These are phyloP conservation scores for Sebastes wilsoni DNA, from an alignment of 2,797 vertebrate genomes.

Conservation along the genomic window DNA sequence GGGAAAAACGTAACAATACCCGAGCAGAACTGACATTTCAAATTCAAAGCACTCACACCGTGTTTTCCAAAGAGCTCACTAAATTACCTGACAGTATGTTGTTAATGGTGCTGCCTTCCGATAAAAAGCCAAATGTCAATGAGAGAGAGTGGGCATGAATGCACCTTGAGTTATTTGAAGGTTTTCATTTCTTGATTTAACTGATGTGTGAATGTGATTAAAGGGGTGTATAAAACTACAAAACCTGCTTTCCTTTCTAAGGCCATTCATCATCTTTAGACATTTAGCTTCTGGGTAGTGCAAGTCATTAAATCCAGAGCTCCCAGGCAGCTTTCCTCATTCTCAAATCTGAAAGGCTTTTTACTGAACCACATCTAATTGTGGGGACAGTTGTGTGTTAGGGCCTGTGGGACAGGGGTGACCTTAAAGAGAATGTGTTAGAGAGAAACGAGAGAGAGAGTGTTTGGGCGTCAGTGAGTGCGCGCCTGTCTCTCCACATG, in stretches of 20 bases:
- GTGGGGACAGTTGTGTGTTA: conserved; percentile 72
- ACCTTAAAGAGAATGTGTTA: conserved; percentile 72
- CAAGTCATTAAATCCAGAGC: conserved; percentile 74
- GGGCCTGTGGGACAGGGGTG: conserved; percentile 74
- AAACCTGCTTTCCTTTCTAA: conserved; percentile 63
- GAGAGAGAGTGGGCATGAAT: conserved; percentile 33
- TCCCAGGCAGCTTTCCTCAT: conserved; percentile 63
- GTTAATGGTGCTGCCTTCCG: conserved; percentile 21
- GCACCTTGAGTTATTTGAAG: conserved; percentile 62
- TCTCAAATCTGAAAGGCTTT: conserved; percentile 70
- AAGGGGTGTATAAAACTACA: conserved; percentile 64
- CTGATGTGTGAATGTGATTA: conserved; percentile 71
- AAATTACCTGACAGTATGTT: conserved; percentile 35
- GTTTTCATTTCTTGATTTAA: conserved; percentile 66
- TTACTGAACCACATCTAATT: conserved; percentile 78
- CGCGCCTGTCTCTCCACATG: conserved; percentile 63
- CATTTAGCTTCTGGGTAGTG: conserved; percentile 67
- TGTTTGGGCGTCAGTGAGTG: conserved; percentile 43
- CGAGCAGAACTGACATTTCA: conserved; percentile 14
- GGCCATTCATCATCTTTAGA: conserved; percentile 75
- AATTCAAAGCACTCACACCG: conserved; percentile 1
- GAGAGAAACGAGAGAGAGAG: conserved; percentile 16
- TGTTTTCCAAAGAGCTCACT: conserved; percentile 26
- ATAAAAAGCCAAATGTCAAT: conserved; percentile 50
- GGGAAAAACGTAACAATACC: not conserved